Percentiles rank a stretch among this genome's conserved stretches.
These are phyloP conservation scores for Xenotilapia flavipinnis DNA, from an alignment of 2,113 vertebrate species.

Conservation along the genomic window DNA sequence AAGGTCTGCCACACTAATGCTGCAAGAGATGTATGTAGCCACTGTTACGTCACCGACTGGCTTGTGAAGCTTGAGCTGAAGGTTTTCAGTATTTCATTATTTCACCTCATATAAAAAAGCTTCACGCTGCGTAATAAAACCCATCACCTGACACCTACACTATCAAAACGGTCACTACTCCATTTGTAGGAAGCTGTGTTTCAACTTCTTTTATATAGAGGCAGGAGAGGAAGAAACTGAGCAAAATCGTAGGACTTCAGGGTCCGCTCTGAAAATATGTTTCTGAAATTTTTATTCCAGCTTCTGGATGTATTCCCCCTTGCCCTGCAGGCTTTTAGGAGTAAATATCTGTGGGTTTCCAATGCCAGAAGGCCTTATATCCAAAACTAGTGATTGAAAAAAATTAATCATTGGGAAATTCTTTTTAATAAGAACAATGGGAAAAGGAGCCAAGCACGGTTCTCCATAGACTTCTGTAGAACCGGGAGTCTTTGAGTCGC, in stretches of 20 bases:
- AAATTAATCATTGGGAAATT: not conserved
- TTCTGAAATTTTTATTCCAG: not conserved
- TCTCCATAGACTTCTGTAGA: not conserved
- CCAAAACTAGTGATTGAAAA: not conserved
- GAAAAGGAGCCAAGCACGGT: no score
- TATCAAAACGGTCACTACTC: not conserved
- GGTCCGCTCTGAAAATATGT: not conserved
- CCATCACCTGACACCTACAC: not conserved
- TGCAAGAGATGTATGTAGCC: not conserved
- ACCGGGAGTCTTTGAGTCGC: not conserved
- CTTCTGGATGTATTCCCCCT: no score
- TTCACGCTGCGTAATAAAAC: not conserved
- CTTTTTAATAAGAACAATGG: not conserved
- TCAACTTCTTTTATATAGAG: not conserved
- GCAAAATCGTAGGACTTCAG: not conserved
- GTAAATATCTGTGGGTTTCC: not conserved
- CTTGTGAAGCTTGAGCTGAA: not conserved
- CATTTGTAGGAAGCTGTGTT: not conserved
- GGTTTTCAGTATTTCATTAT: not conserved
- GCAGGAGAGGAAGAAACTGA: accelerated
- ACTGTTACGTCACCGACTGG: not conserved
- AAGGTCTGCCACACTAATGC: not conserved
- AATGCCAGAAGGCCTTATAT: not conserved
- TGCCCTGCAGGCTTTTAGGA: not conserved
- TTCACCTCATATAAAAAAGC: not conserved